These are phyloP conservation scores for Drosophila elegans DNA, from an alignment of 1,140 invertebrate genomes.

Conservation along the genomic window DNA sequence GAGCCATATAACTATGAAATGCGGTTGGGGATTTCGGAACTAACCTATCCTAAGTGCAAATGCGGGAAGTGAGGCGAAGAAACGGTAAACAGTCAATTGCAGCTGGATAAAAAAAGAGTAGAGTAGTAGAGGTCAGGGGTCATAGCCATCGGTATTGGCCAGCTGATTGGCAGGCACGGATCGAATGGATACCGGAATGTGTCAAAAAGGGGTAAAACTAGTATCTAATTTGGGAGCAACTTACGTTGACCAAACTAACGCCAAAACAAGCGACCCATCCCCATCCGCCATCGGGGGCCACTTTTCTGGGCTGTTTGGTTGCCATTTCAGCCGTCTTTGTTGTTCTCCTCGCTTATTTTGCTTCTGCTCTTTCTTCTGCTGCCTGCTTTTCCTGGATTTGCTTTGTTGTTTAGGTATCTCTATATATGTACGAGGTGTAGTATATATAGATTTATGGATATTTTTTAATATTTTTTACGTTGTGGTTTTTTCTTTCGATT, in stretches of 20 bases:
- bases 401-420: constrained; percentile 44
- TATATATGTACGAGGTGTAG: constrained; percentile 33
- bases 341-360: constrained; percentile 2
- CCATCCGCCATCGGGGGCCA: constrained; percentile 87
- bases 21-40: constrained; percentile 4
- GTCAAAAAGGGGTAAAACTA: neutral
- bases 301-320: constrained; percentile 80
- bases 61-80: neutral
- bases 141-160: neutral
- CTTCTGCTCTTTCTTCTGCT: constrained; percentile 13
- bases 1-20: constrained; percentile 15
- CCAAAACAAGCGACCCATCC: constrained; percentile 93
- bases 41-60: constrained; percentile 57
- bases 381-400: constrained; percentile 36
- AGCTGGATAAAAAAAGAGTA: neutral
- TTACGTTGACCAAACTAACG: constrained; percentile 92
- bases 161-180: constrained; percentile 23
- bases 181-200: neutral
- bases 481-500: constrained; percentile 19
- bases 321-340: constrained; percentile 46
- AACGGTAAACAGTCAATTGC: neutral
- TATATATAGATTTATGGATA: constrained; percentile 55
- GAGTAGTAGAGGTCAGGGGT: neutral
- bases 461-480: constrained; percentile 48
- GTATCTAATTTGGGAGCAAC: constrained; percentile 66